Percentiles rank a stretch among this genome's conserved stretches.
Conservation (phyloP, 2,113 vertebrate species). For the Rhodinocichla rosea region DNA sequence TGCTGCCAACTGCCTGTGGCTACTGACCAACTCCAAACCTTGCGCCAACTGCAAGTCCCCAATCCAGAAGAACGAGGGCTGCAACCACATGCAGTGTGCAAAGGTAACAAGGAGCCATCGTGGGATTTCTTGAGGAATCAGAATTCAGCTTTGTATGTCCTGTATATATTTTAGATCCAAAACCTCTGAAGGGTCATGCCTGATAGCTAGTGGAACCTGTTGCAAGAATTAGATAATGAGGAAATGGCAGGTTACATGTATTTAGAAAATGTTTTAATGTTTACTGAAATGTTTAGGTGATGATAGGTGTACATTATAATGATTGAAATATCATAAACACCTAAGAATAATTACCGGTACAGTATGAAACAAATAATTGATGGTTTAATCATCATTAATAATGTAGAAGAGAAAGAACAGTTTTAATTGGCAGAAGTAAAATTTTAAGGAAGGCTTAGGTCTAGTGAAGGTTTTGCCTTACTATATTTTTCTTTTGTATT, state of each 20-base stretch:
- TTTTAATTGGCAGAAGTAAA: neutral
- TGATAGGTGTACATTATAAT: neutral
- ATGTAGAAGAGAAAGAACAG: neutral
- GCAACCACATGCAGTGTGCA: conserved; percentile 99
- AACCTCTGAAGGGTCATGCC: neutral
- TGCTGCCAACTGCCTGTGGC: conserved; percentile 97
- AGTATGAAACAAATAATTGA: neutral
- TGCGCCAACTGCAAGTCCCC: conserved; percentile 99
- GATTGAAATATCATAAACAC: neutral
- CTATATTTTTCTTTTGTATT: neutral
- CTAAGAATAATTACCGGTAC: neutral
- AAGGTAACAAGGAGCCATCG: conserved; percentile 79
- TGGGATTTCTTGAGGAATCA: neutral
- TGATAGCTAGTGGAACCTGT: neutral
- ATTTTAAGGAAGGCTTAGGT: neutral
- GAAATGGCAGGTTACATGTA: neutral
- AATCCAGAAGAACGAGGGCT: conserved; percentile 99
- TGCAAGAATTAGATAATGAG: neutral
- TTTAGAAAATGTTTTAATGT: neutral
- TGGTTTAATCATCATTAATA: neutral
- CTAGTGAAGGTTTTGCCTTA: neutral
- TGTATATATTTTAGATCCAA: neutral
- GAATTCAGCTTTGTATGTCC: neutral
- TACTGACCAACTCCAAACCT: conserved; percentile 94
- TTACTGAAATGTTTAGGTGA: no score